Percentiles rank a stretch among this genome's conserved stretches.
These are phyloP conservation scores for Okamejei kenojei DNA, from an alignment of 2,797 vertebrate genomes.

Conservation along the genomic window DNA sequence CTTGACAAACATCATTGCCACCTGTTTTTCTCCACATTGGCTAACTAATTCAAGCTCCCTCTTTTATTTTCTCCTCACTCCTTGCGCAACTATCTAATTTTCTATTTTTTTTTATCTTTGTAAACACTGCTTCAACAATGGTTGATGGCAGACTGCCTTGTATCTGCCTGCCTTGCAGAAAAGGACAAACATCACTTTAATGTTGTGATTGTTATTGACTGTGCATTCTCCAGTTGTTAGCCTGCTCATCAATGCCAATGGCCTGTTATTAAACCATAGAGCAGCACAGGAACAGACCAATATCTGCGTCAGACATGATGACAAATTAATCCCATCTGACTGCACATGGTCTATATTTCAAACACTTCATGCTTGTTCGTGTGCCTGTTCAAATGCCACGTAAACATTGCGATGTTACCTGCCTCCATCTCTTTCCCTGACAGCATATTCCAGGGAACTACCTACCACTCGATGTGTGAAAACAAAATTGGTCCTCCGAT, in stretches of 20 bases:
- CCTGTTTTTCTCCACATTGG: constrained; percentile 10
- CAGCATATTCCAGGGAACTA: no score
- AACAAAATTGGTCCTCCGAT: no score
- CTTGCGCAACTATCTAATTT: not conserved
- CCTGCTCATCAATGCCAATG: not conserved
- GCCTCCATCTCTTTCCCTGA: no score
- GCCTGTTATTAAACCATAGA: not conserved
- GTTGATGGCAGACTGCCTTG: not conserved
- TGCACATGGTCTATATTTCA: no score
- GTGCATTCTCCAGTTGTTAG: not conserved
- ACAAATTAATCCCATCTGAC: no score
- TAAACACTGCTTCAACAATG: not conserved
- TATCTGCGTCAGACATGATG: no score
- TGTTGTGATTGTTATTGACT: not conserved
- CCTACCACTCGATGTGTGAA: no score
- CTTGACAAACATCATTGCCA: not conserved
- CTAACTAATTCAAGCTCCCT: not conserved
- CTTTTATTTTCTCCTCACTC: not conserved
- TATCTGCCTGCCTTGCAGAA: not conserved
- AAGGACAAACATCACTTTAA: not conserved
- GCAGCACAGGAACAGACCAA: not conserved
- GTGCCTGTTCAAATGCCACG: no score
- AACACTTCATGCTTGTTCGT: no score
- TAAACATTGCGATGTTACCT: no score
- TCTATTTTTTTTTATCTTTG: not conserved